phyloP scores from a whole-genome alignment of 53 echinoderm and acorn worm species.

The Patiria pectinifera region DNA sequence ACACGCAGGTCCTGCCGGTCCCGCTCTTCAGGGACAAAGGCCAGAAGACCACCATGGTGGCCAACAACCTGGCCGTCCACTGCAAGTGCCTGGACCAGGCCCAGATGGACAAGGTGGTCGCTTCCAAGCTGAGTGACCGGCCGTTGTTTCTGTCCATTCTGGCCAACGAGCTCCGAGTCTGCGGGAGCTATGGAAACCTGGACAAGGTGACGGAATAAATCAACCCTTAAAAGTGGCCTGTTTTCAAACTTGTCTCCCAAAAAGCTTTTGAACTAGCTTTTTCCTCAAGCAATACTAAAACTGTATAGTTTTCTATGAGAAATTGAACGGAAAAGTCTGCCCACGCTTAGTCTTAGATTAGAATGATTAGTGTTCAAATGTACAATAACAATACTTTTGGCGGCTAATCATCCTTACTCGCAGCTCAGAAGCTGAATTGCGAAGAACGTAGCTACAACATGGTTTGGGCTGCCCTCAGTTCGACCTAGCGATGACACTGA shows the following conservation, averaged over 20 bases:
- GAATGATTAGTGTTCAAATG: no score
- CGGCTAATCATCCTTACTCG: no score
- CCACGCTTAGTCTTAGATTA: no score
- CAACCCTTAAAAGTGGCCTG: neutral
- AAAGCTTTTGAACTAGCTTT: neutral
- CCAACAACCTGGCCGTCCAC: slow-evolving; percentile 82
- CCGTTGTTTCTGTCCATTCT: slow-evolving; percentile 93
- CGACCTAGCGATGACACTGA: no score
- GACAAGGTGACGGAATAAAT: slow-evolving; percentile 36
- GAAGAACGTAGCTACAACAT: no score
- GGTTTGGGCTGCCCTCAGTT: no score
- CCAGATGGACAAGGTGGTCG: slow-evolving; percentile 75
- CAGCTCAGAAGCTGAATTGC: no score
- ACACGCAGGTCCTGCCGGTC: slow-evolving; percentile 62
- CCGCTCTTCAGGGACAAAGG: slow-evolving; percentile 72
- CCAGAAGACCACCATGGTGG: slow-evolving; percentile 75
- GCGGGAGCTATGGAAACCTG: slow-evolving; percentile 72
- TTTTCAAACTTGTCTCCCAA: neutral
- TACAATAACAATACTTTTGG: no score
- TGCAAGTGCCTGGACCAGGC: slow-evolving; percentile 82
- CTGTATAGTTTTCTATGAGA: no score
- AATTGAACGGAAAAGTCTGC: no score
- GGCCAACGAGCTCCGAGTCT: slow-evolving; percentile 90
- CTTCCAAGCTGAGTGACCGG: slow-evolving; percentile 80
- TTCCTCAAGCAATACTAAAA: no score